Evolutionary conservation across 2,113 vertebrate species (phyloP), one percentile per base, ranked within the genome.

Genomic region (Neopipo cinnamomea): DNA sequence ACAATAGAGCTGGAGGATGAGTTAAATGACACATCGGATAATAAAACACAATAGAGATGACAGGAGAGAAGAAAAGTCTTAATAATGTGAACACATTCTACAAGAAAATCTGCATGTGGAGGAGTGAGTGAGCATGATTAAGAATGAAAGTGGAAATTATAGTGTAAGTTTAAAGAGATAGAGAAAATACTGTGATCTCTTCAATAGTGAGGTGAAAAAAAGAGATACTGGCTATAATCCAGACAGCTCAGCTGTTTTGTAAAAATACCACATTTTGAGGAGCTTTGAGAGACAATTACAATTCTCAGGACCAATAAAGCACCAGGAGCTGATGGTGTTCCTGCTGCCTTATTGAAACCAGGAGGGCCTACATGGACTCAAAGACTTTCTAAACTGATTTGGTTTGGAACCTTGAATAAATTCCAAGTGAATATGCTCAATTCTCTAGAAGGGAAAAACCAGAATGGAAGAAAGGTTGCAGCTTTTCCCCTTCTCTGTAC

Each of bases 291-390:
- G 77, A 95, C 94, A 95, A 91, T 95, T 96, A 87, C 89, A 89
- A 73, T 88, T 89, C 93, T 95, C 58, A 76, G 89, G 84, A 92
- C 89, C 87, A 95, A 93, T 95, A 95, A 95, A 95, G 81, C 91
- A 96, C 87, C 95, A 95, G 89, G 66, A 84, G 93, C 91, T 8
- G 66, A 95, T 91, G 72, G 84, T 76, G 73, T 95, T 96, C 68
- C 91, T 97, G 93, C 77, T 89, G 80, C 61, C 87, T 91, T 97
- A 97, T 96, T 97, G 89, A 61, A 97, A 97, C 87, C 95, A 96
- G 89, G 47, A 95, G 89, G 76, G 47, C 37, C 84, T 95, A 87
- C 77, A 82, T 0, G 1, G 65, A 61, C 84, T 87, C 70, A 87
- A 50, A 95, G 70, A n/a, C 89, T 82, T 92, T 37, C 67, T 41